These are phyloP conservation scores for Fragum whitleyi DNA, from an alignment of 2,888 invertebrate genomes.

Conservation along the genomic window DNA sequence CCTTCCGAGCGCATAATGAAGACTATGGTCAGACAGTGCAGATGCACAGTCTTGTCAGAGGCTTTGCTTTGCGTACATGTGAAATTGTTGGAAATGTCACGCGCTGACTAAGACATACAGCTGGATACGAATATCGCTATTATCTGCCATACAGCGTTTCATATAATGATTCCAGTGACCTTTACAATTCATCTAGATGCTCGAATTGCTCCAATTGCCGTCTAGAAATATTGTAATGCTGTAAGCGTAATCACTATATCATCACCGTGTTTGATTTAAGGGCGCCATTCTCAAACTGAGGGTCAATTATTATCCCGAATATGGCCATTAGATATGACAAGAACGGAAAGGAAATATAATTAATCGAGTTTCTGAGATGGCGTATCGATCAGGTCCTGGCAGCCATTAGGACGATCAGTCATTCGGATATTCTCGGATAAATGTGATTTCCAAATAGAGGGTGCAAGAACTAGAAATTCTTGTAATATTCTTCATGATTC, in stretches of 20 bases:
- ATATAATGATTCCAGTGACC: slow-evolving; percentile 12
- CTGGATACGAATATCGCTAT: not conserved
- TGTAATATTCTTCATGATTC: not conserved
- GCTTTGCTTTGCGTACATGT: too few species aligned
- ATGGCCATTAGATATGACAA: slow-evolving; percentile 49
- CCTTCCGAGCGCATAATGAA: too few species aligned
- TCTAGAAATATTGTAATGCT: slow-evolving; percentile 19
- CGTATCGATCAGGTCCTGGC: slow-evolving; percentile 25
- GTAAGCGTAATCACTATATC: slow-evolving; percentile 26
- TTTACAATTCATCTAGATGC: slow-evolving; percentile 11
- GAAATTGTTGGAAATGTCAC: too few species aligned
- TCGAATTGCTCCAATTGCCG: slow-evolving; percentile 15
- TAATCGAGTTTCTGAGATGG: slow-evolving; percentile 28
- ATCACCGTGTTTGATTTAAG: slow-evolving; percentile 31
- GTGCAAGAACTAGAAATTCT: slow-evolving; percentile 9
- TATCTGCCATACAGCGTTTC: slow-evolving; percentile 4
- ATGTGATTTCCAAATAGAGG: slow-evolving; percentile 26
- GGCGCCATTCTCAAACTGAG: slow-evolving; percentile 30
- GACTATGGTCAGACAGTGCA: too few species aligned
- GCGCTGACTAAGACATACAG: too few species aligned
- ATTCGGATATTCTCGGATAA: slow-evolving; percentile 31
- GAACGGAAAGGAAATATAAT: slow-evolving; percentile 29
- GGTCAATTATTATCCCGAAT: slow-evolving; percentile 43
- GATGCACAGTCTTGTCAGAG: too few species aligned
- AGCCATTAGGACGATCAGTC: slow-evolving; percentile 28